Percentiles rank a stretch among this genome's conserved stretches.
These are phyloP conservation scores for Chaenocephalus aceratus DNA, from an alignment of 2,113 vertebrate species.

Conservation along the genomic window DNA sequence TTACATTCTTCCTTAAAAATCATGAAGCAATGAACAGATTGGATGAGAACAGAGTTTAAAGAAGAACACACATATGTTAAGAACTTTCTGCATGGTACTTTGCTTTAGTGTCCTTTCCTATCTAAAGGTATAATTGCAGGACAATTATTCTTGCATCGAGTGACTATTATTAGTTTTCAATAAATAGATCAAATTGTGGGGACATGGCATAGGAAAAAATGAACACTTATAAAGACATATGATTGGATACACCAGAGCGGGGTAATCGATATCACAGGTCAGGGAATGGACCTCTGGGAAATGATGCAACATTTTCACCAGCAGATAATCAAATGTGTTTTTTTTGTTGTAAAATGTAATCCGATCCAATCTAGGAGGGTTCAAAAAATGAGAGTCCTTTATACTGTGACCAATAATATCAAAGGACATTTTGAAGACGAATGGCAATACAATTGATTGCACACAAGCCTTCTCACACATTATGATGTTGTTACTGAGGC, in stretches of 20 bases:
- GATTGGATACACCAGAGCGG: neutral
- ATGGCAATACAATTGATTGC: conserved; percentile 16
- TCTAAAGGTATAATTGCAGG: neutral
- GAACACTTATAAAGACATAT: conserved; percentile 11
- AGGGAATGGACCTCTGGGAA: neutral
- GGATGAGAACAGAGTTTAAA: neutral
- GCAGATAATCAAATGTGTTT: neutral
- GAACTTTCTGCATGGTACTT: no score
- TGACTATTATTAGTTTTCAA: neutral
- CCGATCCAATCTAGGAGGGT: neutral
- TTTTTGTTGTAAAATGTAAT: conserved; percentile 5
- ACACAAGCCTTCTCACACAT: neutral
- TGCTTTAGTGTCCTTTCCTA: neutral
- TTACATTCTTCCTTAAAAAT: neutral
- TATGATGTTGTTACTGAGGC: neutral
- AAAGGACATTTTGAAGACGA: conserved; percentile 17
- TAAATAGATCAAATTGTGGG: neutral
- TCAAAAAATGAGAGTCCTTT: neutral
- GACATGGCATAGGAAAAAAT: neutral
- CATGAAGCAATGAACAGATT: neutral
- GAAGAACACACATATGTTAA: neutral
- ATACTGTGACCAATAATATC: neutral
- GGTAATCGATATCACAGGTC: neutral
- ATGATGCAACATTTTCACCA: neutral
- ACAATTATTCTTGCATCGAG: neutral